phyloP scores from a whole-genome alignment of 2,113 vertebrate species.

The Indicator maculatus region DNA sequence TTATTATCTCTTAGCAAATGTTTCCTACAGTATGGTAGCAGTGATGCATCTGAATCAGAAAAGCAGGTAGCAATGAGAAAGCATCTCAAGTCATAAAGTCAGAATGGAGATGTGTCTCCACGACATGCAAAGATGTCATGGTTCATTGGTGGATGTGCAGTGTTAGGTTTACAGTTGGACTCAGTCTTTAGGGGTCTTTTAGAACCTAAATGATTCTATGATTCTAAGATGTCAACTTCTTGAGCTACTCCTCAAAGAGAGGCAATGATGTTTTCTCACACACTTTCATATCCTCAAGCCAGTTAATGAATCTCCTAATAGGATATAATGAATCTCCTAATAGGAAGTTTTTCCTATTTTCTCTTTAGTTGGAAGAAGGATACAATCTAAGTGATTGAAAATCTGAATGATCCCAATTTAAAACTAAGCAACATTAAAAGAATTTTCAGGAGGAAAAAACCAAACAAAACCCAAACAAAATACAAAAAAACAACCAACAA shows the following conservation, averaged over 20 bases:
- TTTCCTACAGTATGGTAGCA: background rate
- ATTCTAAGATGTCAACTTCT: background rate
- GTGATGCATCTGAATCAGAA: background rate
- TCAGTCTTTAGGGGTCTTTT: too few relatives aligned
- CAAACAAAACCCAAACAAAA: background rate
- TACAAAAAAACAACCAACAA: too few relatives aligned
- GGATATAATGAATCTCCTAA: too few relatives aligned
- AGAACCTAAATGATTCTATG: too few relatives aligned
- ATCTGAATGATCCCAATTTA: background rate
- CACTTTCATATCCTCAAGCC: background rate
- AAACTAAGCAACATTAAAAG: background rate
- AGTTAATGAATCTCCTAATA: background rate
- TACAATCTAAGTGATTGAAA: background rate
- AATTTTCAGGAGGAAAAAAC: rapidly evolving
- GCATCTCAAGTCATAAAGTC: background rate
- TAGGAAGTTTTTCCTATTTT: background rate
- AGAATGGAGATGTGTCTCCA: background rate
- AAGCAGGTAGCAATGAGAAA: background rate
- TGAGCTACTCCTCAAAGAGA: background rate
- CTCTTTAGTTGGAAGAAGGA: background rate
- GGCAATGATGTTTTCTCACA: background rate
- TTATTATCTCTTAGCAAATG: background rate
- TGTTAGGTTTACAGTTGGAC: too few relatives aligned
- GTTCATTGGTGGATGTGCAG: background rate
- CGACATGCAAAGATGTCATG: rapidly evolving